These are phyloP conservation scores for Chelonus insularis DNA, from an alignment of 1,140 invertebrate genomes.

Conservation along the genomic window DNA sequence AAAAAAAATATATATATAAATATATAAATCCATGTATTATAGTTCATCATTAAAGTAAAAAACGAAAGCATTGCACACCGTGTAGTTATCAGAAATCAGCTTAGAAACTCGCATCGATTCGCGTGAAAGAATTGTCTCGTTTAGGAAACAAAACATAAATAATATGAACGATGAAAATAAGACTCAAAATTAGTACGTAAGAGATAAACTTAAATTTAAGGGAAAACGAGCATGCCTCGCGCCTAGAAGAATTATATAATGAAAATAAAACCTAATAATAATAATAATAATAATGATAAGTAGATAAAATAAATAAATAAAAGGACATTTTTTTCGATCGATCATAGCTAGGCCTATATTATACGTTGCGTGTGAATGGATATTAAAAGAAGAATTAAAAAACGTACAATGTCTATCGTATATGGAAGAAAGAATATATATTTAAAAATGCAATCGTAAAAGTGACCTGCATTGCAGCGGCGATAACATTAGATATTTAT, in stretches of 20 bases:
- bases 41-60: too few species aligned
- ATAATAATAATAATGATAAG: too few species aligned
- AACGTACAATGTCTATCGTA: neutral
- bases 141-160: neutral
- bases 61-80: too few species aligned
- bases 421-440: too few species aligned
- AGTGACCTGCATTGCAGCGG: neutral
- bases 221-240: neutral
- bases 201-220: neutral
- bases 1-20: too few species aligned
- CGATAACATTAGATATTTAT: neutral
- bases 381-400: neutral
- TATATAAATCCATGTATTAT: too few species aligned
- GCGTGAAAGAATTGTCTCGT: constrained; percentile 5
- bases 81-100: too few species aligned
- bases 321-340: neutral
- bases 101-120: too few species aligned
- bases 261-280: constrained; percentile 3
- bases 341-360: neutral
- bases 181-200: constrained; percentile 27
- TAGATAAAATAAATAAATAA: neutral
- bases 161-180: constrained; percentile 11
- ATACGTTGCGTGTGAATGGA: neutral
- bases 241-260: constrained; percentile 1
- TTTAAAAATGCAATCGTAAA: neutral